Conservation (phyloP, 1,140 invertebrate genomes). For the Grapholita molesta region DNA sequence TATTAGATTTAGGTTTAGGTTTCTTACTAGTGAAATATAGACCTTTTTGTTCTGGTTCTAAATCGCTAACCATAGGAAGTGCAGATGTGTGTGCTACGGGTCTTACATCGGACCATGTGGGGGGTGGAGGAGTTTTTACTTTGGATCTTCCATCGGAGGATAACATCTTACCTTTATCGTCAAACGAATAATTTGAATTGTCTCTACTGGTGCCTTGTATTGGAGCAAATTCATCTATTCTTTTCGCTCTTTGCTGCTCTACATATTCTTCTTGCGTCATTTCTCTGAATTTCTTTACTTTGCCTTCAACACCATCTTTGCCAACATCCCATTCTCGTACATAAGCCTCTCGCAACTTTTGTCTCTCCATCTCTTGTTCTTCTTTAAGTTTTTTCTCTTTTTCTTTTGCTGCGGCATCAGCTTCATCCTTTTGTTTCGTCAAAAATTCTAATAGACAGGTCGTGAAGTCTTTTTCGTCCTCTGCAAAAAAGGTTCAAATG, state of each 20-base stretch:
- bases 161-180: slow-evolving; percentile 47
- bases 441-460: slow-evolving; percentile 72
- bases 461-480: slow-evolving; percentile 63
- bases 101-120: slow-evolving; percentile 68
- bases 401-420: slow-evolving; percentile 66
- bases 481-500: slow-evolving; percentile 63
- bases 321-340: slow-evolving; percentile 85
- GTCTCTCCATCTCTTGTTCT: slow-evolving; percentile 68
- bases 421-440: slow-evolving; percentile 72
- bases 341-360: slow-evolving; percentile 76
- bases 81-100: slow-evolving; percentile 38
- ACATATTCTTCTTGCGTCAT: slow-evolving; percentile 91
- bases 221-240: slow-evolving; percentile 84
- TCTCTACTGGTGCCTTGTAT: slow-evolving; percentile 39
- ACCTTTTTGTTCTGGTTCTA: slow-evolving; percentile 43
- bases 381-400: slow-evolving; percentile 62
- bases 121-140: slow-evolving; percentile 45
- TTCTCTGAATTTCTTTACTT: slow-evolving; percentile 76
- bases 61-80: slow-evolving; percentile 45
- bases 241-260: slow-evolving; percentile 83
- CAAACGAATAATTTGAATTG: slow-evolving; percentile 54
- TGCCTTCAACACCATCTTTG: slow-evolving; percentile 75
- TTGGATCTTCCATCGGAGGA: slow-evolving; percentile 35
- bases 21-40: slow-evolving; percentile 61
- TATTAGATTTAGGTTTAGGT: slow-evolving; percentile 23